phyloP scores from a whole-genome alignment of 2,888 invertebrate genomes.

The Drosophila lutescens region DNA sequence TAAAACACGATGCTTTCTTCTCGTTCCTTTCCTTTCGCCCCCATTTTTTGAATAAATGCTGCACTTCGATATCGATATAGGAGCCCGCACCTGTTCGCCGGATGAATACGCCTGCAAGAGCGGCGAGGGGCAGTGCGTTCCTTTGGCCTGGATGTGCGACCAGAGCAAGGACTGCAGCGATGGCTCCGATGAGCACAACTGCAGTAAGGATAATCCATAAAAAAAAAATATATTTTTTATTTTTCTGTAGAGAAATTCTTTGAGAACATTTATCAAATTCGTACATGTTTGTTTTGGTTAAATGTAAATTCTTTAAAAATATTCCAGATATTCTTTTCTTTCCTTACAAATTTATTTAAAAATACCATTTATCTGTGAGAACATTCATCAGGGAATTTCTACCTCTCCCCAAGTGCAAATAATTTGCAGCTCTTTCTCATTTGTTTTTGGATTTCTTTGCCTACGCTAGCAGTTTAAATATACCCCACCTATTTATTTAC shows the following conservation, averaged over 20 bases:
- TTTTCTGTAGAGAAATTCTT: not conserved
- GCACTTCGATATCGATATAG: constrained; percentile 85
- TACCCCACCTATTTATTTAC: constrained; percentile 11
- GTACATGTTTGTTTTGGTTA: not conserved
- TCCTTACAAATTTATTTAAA: too few species aligned
- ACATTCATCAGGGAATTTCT: not conserved
- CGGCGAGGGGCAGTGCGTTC: constrained; percentile 93
- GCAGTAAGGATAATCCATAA: constrained; percentile 89
- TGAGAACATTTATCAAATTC: not conserved
- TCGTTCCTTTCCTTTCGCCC: not conserved
- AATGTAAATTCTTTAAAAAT: not conserved
- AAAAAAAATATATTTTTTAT: not conserved
- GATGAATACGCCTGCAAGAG: constrained; percentile 95
- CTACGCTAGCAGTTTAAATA: not conserved
- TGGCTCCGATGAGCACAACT: constrained; percentile 95
- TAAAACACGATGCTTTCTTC: constrained; percentile 14
- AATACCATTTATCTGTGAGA: not conserved
- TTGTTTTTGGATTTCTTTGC: not conserved
- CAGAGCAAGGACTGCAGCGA: constrained; percentile 94
- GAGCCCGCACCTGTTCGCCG: constrained; percentile 92
- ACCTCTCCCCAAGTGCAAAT: not conserved
- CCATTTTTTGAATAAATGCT: constrained; percentile 12
- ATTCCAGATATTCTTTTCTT: too few species aligned
- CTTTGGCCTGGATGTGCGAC: constrained; percentile 97
- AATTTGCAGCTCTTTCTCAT: not conserved